Percentiles rank a stretch among this genome's conserved stretches.
These are phyloP conservation scores for Meriones unguiculatus DNA, from an alignment of 2,113 vertebrate genomes.

Conservation along the genomic window DNA sequence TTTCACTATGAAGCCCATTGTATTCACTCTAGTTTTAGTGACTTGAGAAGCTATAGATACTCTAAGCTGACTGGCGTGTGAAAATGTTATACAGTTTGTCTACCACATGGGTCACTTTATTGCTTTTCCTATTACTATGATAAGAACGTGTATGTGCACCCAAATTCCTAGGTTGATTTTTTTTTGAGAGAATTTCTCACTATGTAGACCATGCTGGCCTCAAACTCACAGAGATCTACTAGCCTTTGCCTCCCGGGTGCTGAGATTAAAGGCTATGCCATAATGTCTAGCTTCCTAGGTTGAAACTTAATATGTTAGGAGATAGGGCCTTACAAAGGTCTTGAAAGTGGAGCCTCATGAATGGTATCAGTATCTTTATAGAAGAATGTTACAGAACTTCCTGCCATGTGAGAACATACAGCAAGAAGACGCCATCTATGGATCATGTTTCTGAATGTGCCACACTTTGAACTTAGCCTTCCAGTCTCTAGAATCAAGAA, in stretches of 20 bases:
- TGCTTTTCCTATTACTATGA: not conserved
- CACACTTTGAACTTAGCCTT: not conserved
- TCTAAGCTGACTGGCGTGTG: not conserved
- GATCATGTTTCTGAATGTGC: not conserved
- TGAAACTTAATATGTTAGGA: not conserved
- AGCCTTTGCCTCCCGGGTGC: not conserved
- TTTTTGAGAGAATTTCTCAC: not conserved
- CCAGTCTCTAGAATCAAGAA: not conserved
- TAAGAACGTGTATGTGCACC: not conserved
- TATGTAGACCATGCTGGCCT: not conserved
- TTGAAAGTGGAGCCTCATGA: not conserved
- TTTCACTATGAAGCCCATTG: not conserved
- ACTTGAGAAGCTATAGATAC: not conserved
- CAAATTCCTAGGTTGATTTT: not conserved
- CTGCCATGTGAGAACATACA: not conserved
- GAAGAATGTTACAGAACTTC: not conserved
- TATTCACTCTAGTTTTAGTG: not conserved
- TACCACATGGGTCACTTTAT: not conserved
- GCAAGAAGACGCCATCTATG: not conserved
- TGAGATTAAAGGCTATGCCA: not conserved
- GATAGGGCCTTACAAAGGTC: too few relatives aligned
- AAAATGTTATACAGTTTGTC: not conserved
- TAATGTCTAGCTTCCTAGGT: not conserved
- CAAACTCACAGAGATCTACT: not conserved
- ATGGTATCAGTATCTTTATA: not conserved